Evolutionary conservation across 2,113 vertebrate species (phyloP), one percentile per base, ranked within the genome.

Genomic region (Panthera tigris): DNA sequence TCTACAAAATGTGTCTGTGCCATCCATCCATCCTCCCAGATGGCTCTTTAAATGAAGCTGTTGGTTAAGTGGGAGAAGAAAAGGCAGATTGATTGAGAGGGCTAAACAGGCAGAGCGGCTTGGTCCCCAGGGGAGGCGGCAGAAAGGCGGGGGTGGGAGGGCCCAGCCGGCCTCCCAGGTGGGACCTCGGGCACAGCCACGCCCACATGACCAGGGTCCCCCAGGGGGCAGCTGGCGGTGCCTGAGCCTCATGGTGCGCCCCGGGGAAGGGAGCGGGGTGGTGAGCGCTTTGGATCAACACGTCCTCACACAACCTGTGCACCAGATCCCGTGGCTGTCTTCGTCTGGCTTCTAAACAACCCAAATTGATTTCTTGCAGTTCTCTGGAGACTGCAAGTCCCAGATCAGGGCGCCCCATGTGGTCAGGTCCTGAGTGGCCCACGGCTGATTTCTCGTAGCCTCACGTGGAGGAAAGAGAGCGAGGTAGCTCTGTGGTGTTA

Each of bases 1-100:
- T 93, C 57, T 65, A 41, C 85, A 93, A 81, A 94, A 76, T 52
- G 81, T 31, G 76, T 89, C 95, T 65, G 91, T 71, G 68, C 45
- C 96, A 96, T 96, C 91, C 96, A 96, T 96, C 91, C 97, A 94
- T 94, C 83, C 96, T 97, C 94, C 71, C 97, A 97, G 98, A 97
- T 97, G 97, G 98, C 96, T 98, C 96, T 95, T 97, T 88, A 92
- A 94, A 76, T 48, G 91, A 96, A 95, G 66, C 74, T 66, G 89
- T 95, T 97, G 97, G 97, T 96, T 96, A 66, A 69, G 95, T 81
- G 83, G 83, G 96, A 81, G 71, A 94, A 61, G 68, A 19, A 95
- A 96, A 88, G 50, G 63, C 81, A 89, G 81, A n/a, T 65, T 71
- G 87, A 92, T 88, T 14, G 63, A 57, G 85, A 65, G 76, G 69